These are phyloP conservation scores for Ceramica pisi DNA, from an alignment of 2,888 invertebrate genomes.

Conservation along the genomic window DNA sequence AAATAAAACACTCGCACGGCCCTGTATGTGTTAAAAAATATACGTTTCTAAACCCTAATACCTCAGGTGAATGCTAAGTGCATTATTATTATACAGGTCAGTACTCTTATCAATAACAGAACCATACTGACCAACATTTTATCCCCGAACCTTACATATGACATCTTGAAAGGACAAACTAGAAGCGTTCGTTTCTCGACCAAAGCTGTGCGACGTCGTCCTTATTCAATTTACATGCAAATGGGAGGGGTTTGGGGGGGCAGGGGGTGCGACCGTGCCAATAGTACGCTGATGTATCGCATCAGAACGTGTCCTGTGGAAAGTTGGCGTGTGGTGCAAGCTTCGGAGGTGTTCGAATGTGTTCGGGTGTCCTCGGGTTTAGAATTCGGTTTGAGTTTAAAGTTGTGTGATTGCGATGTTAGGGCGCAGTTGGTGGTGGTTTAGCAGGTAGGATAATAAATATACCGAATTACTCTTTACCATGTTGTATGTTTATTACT, in stretches of 20 bases:
- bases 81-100: conserved; percentile 4
- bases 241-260: conserved; percentile 73
- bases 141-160: conserved; percentile 63
- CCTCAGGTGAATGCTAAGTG: background rate
- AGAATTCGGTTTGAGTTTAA: conserved; percentile 44
- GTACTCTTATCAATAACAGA: conserved; percentile 14
- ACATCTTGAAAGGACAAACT: conserved; percentile 82
- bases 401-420: conserved; percentile 31
- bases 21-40: too few relatives aligned
- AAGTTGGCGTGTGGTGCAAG: conserved; percentile 61
- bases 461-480: background rate
- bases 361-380: conserved; percentile 43
- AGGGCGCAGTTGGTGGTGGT: conserved; percentile 3
- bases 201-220: conserved; percentile 83
- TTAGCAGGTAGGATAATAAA: conserved; percentile 12
- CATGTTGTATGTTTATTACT: too few relatives aligned
- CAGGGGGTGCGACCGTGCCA: conserved; percentile 79
- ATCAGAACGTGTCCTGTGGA: conserved; percentile 84
- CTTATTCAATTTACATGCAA: conserved; percentile 91
- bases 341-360: conserved; percentile 28
- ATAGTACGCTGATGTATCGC: conserved; percentile 89
- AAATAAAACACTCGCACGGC: too few relatives aligned
- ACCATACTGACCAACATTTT: conserved; percentile 59
- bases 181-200: conserved; percentile 75
- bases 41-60: too few relatives aligned